A percentile compares a stretch with the other conserved stretches of the same genome.
Evolutionary conservation across 2,888 invertebrate genomes (phyloP).

Genomic region (Petrolisthes manimaculis): DNA sequence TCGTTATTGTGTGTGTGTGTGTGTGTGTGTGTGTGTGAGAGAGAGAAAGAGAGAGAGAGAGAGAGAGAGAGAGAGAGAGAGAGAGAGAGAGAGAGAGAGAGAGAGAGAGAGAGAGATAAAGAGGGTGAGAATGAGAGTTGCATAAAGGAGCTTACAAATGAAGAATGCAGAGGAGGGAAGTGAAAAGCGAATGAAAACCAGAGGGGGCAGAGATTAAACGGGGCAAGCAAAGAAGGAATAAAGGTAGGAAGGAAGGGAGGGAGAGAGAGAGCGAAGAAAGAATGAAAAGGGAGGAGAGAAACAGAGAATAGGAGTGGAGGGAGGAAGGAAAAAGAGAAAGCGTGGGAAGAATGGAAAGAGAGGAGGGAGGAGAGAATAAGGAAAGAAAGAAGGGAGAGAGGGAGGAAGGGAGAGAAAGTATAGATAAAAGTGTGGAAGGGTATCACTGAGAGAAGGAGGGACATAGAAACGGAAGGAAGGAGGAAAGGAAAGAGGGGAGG

Average conservation of each 20-base stretch:
- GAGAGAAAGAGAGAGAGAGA: neutral
- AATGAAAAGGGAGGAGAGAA: neutral
- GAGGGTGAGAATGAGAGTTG: neutral
- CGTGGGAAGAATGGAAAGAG: neutral
- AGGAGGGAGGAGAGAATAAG: neutral
- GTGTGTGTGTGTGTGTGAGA: conserved; percentile 17
- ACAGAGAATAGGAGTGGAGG: neutral
- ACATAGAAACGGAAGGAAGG: neutral
- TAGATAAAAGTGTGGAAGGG: neutral
- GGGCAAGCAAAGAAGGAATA: neutral
- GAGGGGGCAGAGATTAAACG: neutral
- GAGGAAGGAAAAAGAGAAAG: neutral
- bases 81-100: neutral
- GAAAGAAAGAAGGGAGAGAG: neutral
- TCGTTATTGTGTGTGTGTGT: too few species aligned
- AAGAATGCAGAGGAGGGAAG: neutral
- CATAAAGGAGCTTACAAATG: neutral
- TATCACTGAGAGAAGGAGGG: neutral
- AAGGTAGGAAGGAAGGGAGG: neutral
- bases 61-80: conserved; percentile 1
- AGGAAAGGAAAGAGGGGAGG: neutral
- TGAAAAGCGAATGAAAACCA: neutral
- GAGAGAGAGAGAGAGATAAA: neutral
- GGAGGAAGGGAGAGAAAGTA: neutral
- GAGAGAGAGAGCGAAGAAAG: neutral